These are phyloP conservation scores for Mesorhabditis spiculigera DNA, from an alignment of 2,888 invertebrate genomes.

Conservation along the genomic window DNA sequence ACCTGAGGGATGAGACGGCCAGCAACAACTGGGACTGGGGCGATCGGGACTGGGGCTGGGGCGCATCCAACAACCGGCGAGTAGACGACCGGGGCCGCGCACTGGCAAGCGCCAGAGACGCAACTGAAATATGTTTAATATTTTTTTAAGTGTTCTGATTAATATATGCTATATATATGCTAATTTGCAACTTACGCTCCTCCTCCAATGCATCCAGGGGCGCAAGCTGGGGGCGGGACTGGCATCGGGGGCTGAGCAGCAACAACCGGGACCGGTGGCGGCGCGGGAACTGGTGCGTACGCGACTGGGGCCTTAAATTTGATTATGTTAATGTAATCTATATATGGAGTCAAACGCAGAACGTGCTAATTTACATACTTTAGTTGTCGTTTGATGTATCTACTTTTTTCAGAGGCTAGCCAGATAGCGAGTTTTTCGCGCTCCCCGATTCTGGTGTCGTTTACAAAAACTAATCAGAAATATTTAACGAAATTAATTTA, in stretches of 20 bases:
- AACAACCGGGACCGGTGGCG: constrained; percentile 21
- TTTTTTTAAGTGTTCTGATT: not conserved
- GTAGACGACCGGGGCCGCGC: constrained; percentile 40
- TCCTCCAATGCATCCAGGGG: constrained; percentile 35
- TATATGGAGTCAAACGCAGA: too few relatives aligned
- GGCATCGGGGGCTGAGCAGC: constrained; percentile 15
- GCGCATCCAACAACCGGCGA: constrained; percentile 25
- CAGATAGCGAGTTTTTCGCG: too few relatives aligned
- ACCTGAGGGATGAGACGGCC: constrained; percentile 54
- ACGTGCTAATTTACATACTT: too few relatives aligned
- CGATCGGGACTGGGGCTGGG: constrained; percentile 23
- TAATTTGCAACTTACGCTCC: constrained; percentile 21
- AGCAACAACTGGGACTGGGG: constrained; percentile 47
- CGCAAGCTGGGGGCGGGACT: constrained; percentile 27
- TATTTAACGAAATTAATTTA: too few relatives aligned
- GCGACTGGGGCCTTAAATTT: not conserved
- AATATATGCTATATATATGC: constrained; percentile 1
- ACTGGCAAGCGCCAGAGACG: constrained; percentile 44
- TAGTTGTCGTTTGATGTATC: too few relatives aligned
- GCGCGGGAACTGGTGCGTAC: constrained; percentile 6
- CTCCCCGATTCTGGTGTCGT: too few relatives aligned
- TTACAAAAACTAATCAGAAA: too few relatives aligned
- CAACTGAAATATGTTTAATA: constrained; percentile 28
- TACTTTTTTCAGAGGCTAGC: too few relatives aligned
- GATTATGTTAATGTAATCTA: not conserved